phyloP scores from a whole-genome alignment of 1,140 invertebrate genomes.

The Sinella curviseta region DNA sequence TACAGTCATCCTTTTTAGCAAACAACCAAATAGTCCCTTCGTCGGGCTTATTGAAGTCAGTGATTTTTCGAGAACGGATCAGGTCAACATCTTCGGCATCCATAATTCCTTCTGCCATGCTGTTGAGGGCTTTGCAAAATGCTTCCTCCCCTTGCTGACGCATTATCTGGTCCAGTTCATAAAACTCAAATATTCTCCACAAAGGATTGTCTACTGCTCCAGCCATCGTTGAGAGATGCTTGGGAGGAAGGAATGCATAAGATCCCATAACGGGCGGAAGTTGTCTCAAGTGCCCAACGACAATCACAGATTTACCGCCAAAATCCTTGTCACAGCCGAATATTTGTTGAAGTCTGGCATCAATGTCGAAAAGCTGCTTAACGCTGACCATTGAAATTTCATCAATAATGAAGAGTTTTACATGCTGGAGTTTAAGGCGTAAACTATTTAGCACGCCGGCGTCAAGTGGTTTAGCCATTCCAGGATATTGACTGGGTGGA shows the following conservation, averaged over 20 bases:
- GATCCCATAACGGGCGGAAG: neutral
- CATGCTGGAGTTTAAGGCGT: constrained; percentile 42
- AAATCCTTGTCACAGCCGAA: neutral
- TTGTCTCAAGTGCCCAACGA: constrained; percentile 3
- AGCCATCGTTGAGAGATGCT: neutral
- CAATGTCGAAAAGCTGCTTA: constrained; percentile 37
- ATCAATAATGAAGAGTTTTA: constrained; percentile 54
- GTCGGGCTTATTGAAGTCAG: neutral
- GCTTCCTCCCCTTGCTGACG: constrained; percentile 22
- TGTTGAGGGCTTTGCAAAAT: constrained; percentile 32
- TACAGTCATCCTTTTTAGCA: neutral
- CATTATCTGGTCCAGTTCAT: constrained; percentile 34
- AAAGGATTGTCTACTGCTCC: constrained; percentile 20
- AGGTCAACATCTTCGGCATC: constrained; percentile 2
- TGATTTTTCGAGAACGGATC: constrained; percentile 18
- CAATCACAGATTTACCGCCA: constrained; percentile 7
- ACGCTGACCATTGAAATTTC: constrained; percentile 54
- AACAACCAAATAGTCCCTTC: constrained; percentile 7
- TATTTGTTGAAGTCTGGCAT: neutral
- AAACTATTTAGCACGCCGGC: constrained; percentile 47
- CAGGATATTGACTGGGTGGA: constrained; percentile 44
- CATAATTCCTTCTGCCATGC: constrained; percentile 32
- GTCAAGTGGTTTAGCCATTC: constrained; percentile 36
- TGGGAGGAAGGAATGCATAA: neutral
- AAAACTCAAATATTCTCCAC: constrained; percentile 12